Base-by-base conservation (phyloP, 2,888 invertebrate genomes). In the Nysson spinosus region DNA sequence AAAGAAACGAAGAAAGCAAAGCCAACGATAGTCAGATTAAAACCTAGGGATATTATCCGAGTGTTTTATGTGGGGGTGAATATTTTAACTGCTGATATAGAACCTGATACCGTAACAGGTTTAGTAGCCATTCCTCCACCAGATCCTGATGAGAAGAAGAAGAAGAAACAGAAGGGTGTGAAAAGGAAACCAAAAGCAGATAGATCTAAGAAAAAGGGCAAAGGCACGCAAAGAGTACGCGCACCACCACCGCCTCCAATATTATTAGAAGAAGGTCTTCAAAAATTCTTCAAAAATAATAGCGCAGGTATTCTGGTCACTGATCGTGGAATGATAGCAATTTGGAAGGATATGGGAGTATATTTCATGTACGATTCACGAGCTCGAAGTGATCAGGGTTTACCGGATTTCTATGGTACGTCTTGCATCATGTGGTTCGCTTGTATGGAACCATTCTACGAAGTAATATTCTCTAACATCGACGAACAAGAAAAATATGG, bases 341-440 rank as follows among this genome's bases (percentile, higher is more conserved):
- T 86, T 14, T 86, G 86, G 86, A 81, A 72, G 30, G 81, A 85
- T 22, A 73, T 75, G 9, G 84, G 85, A 0, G 73, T 86, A 0
- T 85, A 81, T 42, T 86, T 85, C 49, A 75, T 82, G 72, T 86
- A 80, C 63, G 83, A 84, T 56, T 79, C 86, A 2, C 75, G 77
- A 14, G 64, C 79, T 0, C 58, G 76, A 1, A 81, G 68, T 16
- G 64, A 78, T 3, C 65, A 77, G 14, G 85, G 84, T 4, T 24
- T 76, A 1, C 54, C 58, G 0, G 74, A 75, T 17, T 54, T 58
- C 11, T 46, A 60, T 0, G 83, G 82, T 0, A 52, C 75, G 0
- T 78, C 82, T 0, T 84, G 85, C 57, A 68, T 75, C 1, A 79
- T 82, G 78, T 85, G 85, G 85, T 85, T 85, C 39, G 85, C 84